Base-by-base conservation (phyloP, 2,797 vertebrate genomes). In the Pangasius mekongensis region DNA sequence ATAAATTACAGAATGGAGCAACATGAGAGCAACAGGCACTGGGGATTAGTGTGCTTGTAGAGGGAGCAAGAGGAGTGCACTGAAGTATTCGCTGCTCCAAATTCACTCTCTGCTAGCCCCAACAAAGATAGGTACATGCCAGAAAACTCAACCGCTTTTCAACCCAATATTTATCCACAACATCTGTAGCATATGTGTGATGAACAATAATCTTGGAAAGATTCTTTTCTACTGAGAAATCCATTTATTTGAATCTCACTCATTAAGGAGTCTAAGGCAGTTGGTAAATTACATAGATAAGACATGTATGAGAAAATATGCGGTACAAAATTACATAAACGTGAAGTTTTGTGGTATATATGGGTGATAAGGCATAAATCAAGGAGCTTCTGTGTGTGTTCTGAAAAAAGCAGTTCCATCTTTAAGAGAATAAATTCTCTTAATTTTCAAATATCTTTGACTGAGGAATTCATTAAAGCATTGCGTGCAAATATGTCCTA, bases 1-100 rank as follows among this genome's bases (percentile, higher is more conserved):
- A 94, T 93, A 93, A 93, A 93, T 92, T 33, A 92, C 89, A 89
- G 18, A 86, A 90, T 83, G 78, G 88, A 83, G 88, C 87, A 87
- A 88, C 30, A 88, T 91, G 93, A 93, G 43, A 9, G 43, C 43
- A 47, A 73, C 83, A 88, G 89, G 88, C 92, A 5, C 39, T 87
- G 90, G 90, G 92, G 89, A 89, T 60, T 85, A 80, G 83, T 89
- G 90, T 87, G 87, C 88, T 89, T 92, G 87, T 85, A 33, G n/a
- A 33, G n/a, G 27, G 43, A 49, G 43, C 39, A 49, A 30, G 16
- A 76, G 89, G 86, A 76, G 89, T 89, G 87, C 90, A 90, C 78
- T 86, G 90, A 94, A 89, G 91, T 82, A 82, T 9, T 91, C 82
- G 89, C 89, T 90, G 91, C 91, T 93, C 91, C 85, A 89, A 92